Evolutionary conservation across 2,888 invertebrate genomes (phyloP).

Genomic region (Acanthacorydalis orientalis): DNA sequence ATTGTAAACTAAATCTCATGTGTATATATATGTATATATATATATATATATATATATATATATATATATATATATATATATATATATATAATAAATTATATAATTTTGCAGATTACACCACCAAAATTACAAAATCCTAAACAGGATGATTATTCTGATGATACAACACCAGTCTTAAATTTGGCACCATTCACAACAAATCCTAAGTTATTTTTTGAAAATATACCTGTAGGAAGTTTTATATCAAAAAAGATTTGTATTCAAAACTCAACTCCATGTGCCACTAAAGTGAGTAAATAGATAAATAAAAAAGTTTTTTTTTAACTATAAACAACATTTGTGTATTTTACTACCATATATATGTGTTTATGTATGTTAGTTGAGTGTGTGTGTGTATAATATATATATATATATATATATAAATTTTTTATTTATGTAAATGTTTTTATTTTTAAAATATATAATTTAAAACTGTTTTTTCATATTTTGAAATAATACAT

Average conservation of each 20-base stretch:
- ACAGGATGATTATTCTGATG: constrained; percentile 26
- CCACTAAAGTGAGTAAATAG: constrained; percentile 28
- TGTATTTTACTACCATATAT: neutral
- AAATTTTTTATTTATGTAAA: too few relatives aligned
- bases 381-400: neutral
- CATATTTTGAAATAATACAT: too few relatives aligned
- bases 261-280: constrained; percentile 34
- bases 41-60: too few relatives aligned
- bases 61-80: too few relatives aligned
- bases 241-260: constrained; percentile 37
- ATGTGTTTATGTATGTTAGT: neutral
- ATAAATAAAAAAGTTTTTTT: constrained; percentile 4
- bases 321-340: neutral
- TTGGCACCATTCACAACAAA: constrained; percentile 50
- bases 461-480: too few relatives aligned
- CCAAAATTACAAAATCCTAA: constrained; percentile 23
- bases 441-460: too few relatives aligned
- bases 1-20: too few relatives aligned
- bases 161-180: constrained; percentile 32
- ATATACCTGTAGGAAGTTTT: constrained; percentile 38
- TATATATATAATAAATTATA: neutral
- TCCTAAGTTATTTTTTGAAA: constrained; percentile 49
- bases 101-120: constrained; percentile 10
- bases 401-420: too few relatives aligned
- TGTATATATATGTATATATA: too few relatives aligned